Evolutionary conservation across 2,797 vertebrate species (phyloP).

Genomic region (Danio choprae): DNA sequence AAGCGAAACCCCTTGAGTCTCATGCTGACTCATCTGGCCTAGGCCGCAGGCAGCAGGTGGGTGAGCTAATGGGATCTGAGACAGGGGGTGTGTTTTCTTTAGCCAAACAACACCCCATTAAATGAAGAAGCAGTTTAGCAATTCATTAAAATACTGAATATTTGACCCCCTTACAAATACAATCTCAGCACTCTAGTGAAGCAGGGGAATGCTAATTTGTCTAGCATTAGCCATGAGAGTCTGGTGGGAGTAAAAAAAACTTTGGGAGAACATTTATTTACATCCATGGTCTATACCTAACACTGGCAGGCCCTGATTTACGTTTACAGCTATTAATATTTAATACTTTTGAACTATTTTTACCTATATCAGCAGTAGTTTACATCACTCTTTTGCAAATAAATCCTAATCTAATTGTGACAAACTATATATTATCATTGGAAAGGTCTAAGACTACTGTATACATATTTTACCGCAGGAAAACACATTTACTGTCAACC

Average conservation of each 20-base stretch:
- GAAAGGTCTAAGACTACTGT: no score
- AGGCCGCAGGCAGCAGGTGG: slow-evolving; percentile 61
- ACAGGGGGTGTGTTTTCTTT: slow-evolving; percentile 73
- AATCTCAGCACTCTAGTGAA: slow-evolving; percentile 37
- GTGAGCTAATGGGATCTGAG: slow-evolving; percentile 60
- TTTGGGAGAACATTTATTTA: not conserved
- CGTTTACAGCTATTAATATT: no score
- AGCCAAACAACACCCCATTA: slow-evolving; percentile 67
- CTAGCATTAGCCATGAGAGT: not conserved
- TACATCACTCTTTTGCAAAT: no score
- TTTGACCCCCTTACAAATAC: slow-evolving; percentile 50
- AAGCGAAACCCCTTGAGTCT: slow-evolving; percentile 55
- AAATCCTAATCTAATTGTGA: no score
- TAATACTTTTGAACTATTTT: no score
- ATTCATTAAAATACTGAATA: slow-evolving; percentile 69
- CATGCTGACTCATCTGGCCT: slow-evolving; percentile 64
- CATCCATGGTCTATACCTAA: no score
- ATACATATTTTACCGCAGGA: no score
- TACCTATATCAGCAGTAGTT: no score
- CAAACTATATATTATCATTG: no score
- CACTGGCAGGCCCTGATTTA: no score
- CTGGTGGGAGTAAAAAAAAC: not conserved
- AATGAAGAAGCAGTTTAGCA: slow-evolving; percentile 70
- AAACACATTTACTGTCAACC: no score
- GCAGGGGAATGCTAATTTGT: slow-evolving; percentile 5